phyloP scores from a whole-genome alignment of 2,797 vertebrate species.

The Protonibea diacanthus region DNA sequence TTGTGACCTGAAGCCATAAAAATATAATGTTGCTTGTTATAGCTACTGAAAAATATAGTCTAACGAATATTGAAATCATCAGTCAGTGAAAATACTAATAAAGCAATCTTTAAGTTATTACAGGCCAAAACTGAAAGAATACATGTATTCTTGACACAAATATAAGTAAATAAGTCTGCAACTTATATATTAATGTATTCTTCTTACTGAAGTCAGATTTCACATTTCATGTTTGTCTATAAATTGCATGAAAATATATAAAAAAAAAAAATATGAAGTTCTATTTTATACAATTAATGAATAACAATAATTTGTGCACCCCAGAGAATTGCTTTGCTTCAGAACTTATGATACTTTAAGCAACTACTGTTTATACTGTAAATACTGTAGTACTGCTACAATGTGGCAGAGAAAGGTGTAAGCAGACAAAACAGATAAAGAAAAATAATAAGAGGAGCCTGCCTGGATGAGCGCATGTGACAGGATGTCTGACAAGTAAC shows the following conservation, averaged over 20 bases:
- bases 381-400: background rate
- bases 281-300: background rate
- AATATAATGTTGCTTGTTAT: background rate
- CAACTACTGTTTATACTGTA: background rate
- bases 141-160: background rate
- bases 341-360: background rate
- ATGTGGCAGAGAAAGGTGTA: conserved; percentile 12
- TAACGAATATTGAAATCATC: background rate
- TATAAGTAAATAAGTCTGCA: background rate
- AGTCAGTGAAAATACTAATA: background rate
- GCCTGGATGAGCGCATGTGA: conserved; percentile 79
- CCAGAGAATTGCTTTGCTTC: background rate
- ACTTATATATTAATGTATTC: background rate
- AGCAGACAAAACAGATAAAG: conserved; percentile 57
- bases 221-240: background rate
- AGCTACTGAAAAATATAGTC: no score
- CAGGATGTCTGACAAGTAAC: conserved; percentile 79
- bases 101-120: background rate
- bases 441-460: conserved; percentile 68
- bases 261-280: background rate
- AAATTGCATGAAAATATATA: background rate
- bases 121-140: background rate
- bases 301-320: background rate
- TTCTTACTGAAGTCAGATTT: background rate
- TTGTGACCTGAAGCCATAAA: background rate